A percentile compares a stretch with the other conserved stretches of the same genome.
phyloP scores from a whole-genome alignment of 1,140 invertebrate genomes.

The Oncopodura yosiiana region DNA sequence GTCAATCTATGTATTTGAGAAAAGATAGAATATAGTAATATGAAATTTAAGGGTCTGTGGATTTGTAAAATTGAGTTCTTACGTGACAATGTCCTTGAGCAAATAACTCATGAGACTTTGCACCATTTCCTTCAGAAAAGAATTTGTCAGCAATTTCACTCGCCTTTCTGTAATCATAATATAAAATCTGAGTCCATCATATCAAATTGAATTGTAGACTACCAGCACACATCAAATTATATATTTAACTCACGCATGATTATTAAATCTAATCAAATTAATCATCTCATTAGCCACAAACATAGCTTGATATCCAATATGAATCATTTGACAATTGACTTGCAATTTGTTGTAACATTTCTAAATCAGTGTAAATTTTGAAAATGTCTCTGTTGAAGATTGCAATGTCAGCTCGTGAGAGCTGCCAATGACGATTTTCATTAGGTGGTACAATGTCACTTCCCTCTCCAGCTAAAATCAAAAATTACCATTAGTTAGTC shows the following conservation, averaged over 20 bases:
- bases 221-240: no score
- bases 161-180: slow-evolving; percentile 41
- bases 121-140: slow-evolving; percentile 44
- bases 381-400: slow-evolving; percentile 41
- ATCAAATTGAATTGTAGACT: no score
- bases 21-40: no score
- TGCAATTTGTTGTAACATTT: slow-evolving; percentile 40
- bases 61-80: no score
- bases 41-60: no score
- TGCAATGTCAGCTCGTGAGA: slow-evolving; percentile 40
- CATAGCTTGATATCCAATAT: slow-evolving; percentile 44
- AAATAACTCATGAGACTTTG: slow-evolving; percentile 42
- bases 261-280: slow-evolving; percentile 38
- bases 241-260: no score
- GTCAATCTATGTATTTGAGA: no score
- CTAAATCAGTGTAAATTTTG: slow-evolving; percentile 43
- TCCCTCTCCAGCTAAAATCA: slow-evolving; percentile 17
- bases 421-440: neutral
- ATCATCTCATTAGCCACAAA: slow-evolving; percentile 47
- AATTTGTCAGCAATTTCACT: slow-evolving; percentile 40
- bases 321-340: slow-evolving; percentile 38
- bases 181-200: no score
- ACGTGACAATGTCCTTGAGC: slow-evolving; percentile 47
- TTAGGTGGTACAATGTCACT: slow-evolving; percentile 11
- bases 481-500: no score